phyloP scores from a whole-genome alignment of 2,888 invertebrate species.

The Metallyticus violacea region DNA sequence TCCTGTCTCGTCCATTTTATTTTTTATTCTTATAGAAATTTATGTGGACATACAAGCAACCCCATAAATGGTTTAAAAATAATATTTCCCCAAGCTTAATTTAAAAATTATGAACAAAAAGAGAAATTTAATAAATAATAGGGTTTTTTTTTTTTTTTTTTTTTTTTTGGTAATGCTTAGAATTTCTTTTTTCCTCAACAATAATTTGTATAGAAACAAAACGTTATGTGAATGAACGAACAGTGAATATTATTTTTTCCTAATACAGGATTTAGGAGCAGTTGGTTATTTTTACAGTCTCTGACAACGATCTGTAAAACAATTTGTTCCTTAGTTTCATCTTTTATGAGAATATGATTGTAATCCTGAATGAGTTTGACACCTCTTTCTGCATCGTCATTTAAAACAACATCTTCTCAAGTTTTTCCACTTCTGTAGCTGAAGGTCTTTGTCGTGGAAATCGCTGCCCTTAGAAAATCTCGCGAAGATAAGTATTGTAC shows the following conservation, averaged over 20 bases:
- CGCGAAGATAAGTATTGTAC: not conserved
- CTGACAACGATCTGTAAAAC: slow-evolving; percentile 17
- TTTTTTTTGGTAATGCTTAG: no score
- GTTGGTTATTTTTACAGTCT: not conserved
- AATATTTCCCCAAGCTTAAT: no score
- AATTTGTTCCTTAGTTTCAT: slow-evolving; percentile 8
- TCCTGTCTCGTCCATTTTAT: no score
- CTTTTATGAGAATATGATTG: slow-evolving; percentile 4
- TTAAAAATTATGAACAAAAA: no score
- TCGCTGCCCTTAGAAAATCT: not conserved
- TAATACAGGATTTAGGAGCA: not conserved
- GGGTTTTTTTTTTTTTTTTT: no score
- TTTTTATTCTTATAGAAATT: no score
- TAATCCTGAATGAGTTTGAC: slow-evolving; percentile 10
- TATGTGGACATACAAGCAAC: no score
- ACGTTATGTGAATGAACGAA: slow-evolving; percentile 6
- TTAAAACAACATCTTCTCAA: not conserved
- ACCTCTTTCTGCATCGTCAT: not conserved
- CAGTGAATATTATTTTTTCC: slow-evolving; percentile 1
- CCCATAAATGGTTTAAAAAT: no score
- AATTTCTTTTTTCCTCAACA: not conserved
- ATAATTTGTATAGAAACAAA: not conserved
- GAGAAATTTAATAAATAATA: no score
- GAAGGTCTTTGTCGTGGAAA: not conserved
- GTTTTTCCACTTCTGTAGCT: not conserved